Percentiles rank a stretch among this genome's conserved stretches.
Conservation (phyloP, 2,888 invertebrate species). For the Stenoptilia bipunctidactyla region DNA sequence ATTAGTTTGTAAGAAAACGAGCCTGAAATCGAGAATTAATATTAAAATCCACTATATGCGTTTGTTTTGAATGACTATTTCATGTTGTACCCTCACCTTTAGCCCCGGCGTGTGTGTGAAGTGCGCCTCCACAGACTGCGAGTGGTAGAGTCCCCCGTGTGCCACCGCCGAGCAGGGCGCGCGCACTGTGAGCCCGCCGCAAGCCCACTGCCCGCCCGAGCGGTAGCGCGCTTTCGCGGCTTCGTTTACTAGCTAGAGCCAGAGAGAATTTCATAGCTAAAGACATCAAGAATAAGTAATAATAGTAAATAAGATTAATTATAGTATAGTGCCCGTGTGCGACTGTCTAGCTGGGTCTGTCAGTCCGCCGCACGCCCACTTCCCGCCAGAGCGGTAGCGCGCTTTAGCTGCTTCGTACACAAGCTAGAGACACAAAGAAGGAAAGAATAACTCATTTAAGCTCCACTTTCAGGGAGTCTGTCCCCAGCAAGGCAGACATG, state of each 20-base stretch:
- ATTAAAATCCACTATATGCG: too few relatives aligned
- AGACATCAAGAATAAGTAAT: too few relatives aligned
- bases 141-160: constrained; percentile 97
- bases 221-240: constrained; percentile 96
- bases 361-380: constrained; percentile 90
- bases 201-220: constrained; percentile 89
- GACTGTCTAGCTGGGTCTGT: constrained; percentile 96
- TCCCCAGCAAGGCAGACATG: too few relatives aligned
- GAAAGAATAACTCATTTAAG: too few relatives aligned
- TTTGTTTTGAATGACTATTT: too few relatives aligned
- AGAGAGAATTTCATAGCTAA: too few relatives aligned
- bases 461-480: too few relatives aligned
- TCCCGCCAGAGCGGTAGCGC: constrained; percentile 92
- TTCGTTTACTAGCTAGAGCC: constrained; percentile 82
- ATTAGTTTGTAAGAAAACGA: too few relatives aligned
- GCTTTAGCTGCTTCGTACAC: constrained; percentile 95
- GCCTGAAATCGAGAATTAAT: too few relatives aligned
- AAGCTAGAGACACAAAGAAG: constrained; percentile 73
- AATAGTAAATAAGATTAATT: too few relatives aligned
- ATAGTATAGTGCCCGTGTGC: too few relatives aligned
- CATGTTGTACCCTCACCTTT: too few relatives aligned
- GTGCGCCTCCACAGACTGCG: constrained; percentile 97
- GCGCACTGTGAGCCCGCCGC: constrained; percentile 92
- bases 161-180: constrained; percentile 98
- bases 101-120: constrained; percentile 96